Evolutionary conservation across 1,140 invertebrate species (phyloP).

Genomic region (Panulirus ornatus): DNA sequence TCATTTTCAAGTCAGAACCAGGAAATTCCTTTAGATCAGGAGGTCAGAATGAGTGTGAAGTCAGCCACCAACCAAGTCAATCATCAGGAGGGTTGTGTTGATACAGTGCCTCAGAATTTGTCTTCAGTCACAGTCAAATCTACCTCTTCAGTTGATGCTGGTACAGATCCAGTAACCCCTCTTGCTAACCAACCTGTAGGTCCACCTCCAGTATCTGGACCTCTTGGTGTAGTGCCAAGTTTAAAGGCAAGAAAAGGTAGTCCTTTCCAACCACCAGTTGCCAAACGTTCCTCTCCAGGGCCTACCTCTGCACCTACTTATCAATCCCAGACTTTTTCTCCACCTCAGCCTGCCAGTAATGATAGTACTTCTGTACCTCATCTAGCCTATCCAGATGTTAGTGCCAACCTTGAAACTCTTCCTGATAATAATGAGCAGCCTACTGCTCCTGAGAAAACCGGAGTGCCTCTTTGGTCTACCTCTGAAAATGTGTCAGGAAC

Average conservation of each 20-base stretch:
- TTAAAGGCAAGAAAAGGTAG: slow-evolving; percentile 64
- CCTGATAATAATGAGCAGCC: slow-evolving; percentile 63
- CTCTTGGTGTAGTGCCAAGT: slow-evolving; percentile 47
- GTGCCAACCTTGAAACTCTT: slow-evolving; percentile 45
- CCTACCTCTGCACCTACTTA: not conserved
- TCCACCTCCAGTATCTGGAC: slow-evolving; percentile 57
- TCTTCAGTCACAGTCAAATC: no score
- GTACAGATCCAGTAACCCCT: slow-evolving; percentile 21
- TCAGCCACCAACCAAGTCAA: not conserved
- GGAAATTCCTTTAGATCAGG: slow-evolving; percentile 37
- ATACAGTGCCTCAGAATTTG: not conserved
- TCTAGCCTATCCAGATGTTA: slow-evolving; percentile 1
- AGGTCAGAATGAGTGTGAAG: not conserved
- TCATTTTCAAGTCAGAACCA: slow-evolving; percentile 37
- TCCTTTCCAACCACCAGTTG: slow-evolving; percentile 67
- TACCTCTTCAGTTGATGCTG: not conserved
- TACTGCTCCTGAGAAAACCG: not conserved
- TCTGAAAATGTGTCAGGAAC: not conserved
- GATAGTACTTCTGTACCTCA: not conserved
- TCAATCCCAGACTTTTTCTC: slow-evolving; percentile 8
- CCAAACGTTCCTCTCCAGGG: not conserved
- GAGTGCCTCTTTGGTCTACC: slow-evolving; percentile 39
- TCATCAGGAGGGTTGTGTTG: not conserved
- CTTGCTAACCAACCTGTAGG: slow-evolving; percentile 13
- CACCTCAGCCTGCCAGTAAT: not conserved